Conservation (phyloP, 1,140 invertebrate genomes). For the Drosophila lini region DNA sequence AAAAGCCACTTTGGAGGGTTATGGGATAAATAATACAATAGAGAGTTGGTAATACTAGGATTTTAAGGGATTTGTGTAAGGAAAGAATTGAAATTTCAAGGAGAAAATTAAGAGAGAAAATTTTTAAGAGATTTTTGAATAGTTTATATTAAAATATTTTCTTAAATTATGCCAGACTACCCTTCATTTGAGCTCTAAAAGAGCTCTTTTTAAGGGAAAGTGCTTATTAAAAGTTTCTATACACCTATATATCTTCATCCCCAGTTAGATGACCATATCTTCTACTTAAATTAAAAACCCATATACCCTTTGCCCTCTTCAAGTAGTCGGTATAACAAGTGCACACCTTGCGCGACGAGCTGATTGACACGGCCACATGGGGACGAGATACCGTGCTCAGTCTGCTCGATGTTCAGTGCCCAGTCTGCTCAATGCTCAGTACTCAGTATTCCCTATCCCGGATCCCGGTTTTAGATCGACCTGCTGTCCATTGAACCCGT, state of each 20-base stretch:
- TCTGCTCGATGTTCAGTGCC: conserved; percentile 12
- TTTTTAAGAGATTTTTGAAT: not conserved
- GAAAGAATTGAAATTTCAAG: not conserved
- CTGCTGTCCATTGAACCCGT: conserved; percentile 74
- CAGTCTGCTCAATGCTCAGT: conserved; percentile 3
- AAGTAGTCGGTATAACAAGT: conserved; percentile 42
- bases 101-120: not conserved
- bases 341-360: conserved; percentile 81
- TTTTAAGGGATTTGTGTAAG: not conserved
- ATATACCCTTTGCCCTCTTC: not conserved
- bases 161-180: too few species aligned
- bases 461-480: conserved; percentile 21
- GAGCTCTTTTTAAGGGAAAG: too few species aligned
- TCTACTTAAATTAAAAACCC: rapidly evolving
- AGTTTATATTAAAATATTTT: not conserved
- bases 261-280: too few species aligned
- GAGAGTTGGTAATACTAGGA: not conserved
- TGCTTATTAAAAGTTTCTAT: too few species aligned
- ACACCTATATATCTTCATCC: too few species aligned
- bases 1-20: not conserved
- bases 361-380: conserved; percentile 82
- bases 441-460: conserved; percentile 28
- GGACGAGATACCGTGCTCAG: conserved; percentile 44
- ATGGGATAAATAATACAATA: not conserved
- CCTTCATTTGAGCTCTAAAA: not conserved